Base-by-base conservation (phyloP, 35 echinoderm and acorn worm genomes). In the Apostichopus californicus region DNA sequence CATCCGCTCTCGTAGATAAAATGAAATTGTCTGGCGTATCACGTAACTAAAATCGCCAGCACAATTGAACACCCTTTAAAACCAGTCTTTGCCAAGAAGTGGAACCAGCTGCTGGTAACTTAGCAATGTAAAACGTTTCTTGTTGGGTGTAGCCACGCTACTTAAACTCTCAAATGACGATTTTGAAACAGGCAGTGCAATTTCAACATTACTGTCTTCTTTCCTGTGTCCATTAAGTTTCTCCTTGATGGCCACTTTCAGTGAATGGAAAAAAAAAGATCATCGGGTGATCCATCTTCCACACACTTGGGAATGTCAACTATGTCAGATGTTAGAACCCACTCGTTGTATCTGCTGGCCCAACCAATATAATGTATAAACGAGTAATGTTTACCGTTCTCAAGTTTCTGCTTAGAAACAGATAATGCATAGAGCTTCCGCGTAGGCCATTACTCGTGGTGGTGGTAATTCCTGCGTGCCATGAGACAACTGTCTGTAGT, bases 41-140 rank as follows among this genome's bases (percentile, higher is more conserved):
- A n/a, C n/a, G n/a, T n/a, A n/a, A n/a, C n/a, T n/a, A n/a, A 82
- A 82, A 55, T 82, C 79, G 17, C 79, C 79, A 26, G 24, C 9
- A 14, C 8, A 15, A 55, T 82, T 82, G 0, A 82, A 28, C 17
- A 82, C 79, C 5, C 79, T 6, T 57, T 54, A 82, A 82, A 54
- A 55, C 79, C 79, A 82, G 5, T 55, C 79, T 55, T 11, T 8
- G 9, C 79, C 79, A 53, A 82, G 14, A 28, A 82, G 14, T 6
- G 34, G 15, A 53, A 52, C 52, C 17, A 82, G 54, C 24, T 55
- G 24, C 6, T 22, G 24, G 79, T 82, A 82, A 54, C 7, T 11
- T 7, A 18, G 5, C 17, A 82, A 18, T 17, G 5, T 26, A 15
- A 34, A 82, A 12, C 46, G 34, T 26, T n/a, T 26, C 7, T 23